Base-by-base conservation (phyloP, 1,140 invertebrate species). In the Liolophura sinensis region DNA sequence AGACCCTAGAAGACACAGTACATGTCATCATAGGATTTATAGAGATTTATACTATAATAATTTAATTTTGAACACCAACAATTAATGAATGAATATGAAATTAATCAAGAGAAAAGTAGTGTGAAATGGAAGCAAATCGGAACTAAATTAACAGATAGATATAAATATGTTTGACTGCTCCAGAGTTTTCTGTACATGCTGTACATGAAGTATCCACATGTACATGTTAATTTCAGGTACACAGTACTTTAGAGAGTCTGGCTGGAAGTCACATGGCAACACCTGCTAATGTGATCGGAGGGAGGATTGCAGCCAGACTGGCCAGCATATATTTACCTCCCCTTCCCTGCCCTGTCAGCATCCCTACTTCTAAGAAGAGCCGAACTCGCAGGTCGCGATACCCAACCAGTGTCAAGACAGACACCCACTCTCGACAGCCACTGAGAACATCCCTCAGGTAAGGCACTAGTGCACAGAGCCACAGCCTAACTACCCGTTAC, bases 301-400 rank as follows among this genome's bases (percentile, higher is more conserved):
- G 65, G 7, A 76, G 76, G 54, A 74, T 83, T 25, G 80, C 80
- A 16, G 62, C 20, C 3, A 71, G 74, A 9, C 64, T 83, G 18
- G 73, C 79, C 11, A 60, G 54, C 5, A 73, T 79, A n/a, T 83
- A 83, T 55, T 72, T 83, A 18, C 81, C 81, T 15, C 80, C 80
- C 12, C 62, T 83, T 12, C 80, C 78, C 1, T 80, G 77, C 40
- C 72, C 78, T 18, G 71, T 78, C 3, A 68, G 62, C 63, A 47
- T 72, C 31, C 64, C 71, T 24, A 52, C 66, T 52, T 52, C 55
- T n/a, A 70, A 62, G 16, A 58, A 50, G 40, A 57, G 62, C 31
- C 40, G 50, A 20, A 62, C 64, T 15, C 67, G 61, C 24, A 6
- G n/a, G 7, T 49, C 46, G 9, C 16, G 3, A 22, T 22, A 24